These are phyloP conservation scores for Ophion ventricosus DNA, from an alignment of 2,888 invertebrate species.

Conservation along the genomic window DNA sequence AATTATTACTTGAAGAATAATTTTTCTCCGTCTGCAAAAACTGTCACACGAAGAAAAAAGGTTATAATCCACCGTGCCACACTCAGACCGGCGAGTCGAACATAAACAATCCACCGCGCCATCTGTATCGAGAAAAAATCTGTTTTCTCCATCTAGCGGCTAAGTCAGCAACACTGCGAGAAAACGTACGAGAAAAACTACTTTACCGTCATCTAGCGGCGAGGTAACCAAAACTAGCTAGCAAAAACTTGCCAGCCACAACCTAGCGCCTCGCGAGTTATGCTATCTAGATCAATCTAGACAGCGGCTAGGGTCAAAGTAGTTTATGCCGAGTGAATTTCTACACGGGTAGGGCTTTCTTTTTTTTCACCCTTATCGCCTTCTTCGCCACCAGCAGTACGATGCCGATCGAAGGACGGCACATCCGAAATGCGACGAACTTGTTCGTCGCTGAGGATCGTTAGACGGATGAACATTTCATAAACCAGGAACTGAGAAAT, in stretches of 20 bases:
- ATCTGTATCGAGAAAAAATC: constrained; percentile 8
- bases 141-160: constrained; percentile 7
- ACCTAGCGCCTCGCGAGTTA: constrained; percentile 13
- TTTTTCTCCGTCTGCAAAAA: constrained; percentile 7
- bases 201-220: constrained; percentile 7
- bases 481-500: constrained; percentile 26
- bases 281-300: constrained; percentile 14
- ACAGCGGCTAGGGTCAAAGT: constrained; percentile 22
- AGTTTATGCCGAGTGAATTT: constrained; percentile 7
- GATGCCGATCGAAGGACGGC: constrained; percentile 41
- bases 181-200: constrained; percentile 1
- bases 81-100: constrained; percentile 1
- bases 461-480: background rate
- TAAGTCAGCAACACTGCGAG: constrained; percentile 2
- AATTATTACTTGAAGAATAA: background rate
- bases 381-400: constrained; percentile 3
- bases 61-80: constrained; percentile 5
- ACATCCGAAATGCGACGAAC: constrained; percentile 30
- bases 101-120: too few relatives aligned
- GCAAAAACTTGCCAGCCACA: constrained; percentile 10
- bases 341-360: background rate
- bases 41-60: constrained; percentile 8
- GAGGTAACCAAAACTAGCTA: constrained; percentile 10
- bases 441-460: constrained; percentile 21
- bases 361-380: constrained; percentile 30